Evolutionary conservation across 2,113 vertebrate genomes (phyloP).

Genomic region (Dicentrarchus labrax): DNA sequence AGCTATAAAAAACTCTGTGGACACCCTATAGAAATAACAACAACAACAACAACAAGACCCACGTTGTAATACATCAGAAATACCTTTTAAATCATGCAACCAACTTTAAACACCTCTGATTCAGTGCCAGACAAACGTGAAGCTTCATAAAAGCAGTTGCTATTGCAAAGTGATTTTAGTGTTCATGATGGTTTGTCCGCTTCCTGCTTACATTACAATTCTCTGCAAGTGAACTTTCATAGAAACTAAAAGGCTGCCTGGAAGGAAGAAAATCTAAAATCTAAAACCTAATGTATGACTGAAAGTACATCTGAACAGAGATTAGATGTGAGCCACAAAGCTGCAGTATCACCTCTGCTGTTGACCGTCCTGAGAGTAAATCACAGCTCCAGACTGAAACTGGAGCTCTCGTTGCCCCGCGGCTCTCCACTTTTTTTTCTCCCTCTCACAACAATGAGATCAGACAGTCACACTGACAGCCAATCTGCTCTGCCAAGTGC

Average conservation of each 20-base stretch:
- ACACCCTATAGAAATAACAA: too few species aligned
- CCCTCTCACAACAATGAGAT: neutral
- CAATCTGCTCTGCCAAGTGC: neutral
- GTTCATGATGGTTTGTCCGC: neutral
- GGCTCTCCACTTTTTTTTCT: neutral
- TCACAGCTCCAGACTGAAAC: constrained; percentile 10
- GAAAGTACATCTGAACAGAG: neutral
- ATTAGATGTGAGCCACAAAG: neutral
- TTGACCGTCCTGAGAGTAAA: neutral
- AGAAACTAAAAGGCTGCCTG: neutral
- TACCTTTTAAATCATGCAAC: neutral
- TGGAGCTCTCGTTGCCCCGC: neutral
- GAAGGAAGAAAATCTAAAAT: neutral
- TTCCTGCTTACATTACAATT: neutral
- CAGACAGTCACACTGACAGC: neutral
- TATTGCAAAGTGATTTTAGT: neutral
- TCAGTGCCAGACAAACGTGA: neutral
- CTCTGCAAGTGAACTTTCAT: neutral
- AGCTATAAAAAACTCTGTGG: too few species aligned
- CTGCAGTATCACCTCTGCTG: neutral
- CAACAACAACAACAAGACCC: too few species aligned
- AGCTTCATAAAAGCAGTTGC: neutral
- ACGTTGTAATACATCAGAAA: too few species aligned
- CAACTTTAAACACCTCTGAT: neutral
- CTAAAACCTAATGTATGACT: neutral